A percentile compares a stretch with the other conserved stretches of the same genome.
phyloP scores from a whole-genome alignment of 2,888 invertebrate species.

The Harpalus rufipes region DNA sequence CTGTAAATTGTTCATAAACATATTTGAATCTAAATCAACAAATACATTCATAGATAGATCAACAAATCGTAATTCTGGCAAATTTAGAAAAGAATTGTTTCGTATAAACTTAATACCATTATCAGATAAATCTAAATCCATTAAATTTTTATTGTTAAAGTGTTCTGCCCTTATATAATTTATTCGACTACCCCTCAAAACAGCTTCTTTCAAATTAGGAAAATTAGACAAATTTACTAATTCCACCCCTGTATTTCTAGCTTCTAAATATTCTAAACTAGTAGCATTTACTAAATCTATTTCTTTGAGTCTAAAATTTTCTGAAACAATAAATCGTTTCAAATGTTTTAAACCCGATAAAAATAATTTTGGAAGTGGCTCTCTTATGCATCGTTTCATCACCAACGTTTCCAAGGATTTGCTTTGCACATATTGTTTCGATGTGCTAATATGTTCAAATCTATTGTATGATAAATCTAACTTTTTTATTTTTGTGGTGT shows the following conservation, averaged over 20 bases:
- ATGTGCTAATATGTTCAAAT: slow-evolving; percentile 70
- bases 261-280: slow-evolving; percentile 80
- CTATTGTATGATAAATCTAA: slow-evolving; percentile 79
- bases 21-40: slow-evolving; percentile 80
- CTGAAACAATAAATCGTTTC: slow-evolving; percentile 81
- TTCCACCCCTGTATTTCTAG: slow-evolving; percentile 82
- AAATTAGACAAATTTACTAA: slow-evolving; percentile 81
- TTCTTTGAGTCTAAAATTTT: slow-evolving; percentile 80
- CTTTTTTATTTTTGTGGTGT: slow-evolving; percentile 78
- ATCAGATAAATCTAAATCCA: slow-evolving; percentile 82
- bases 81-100: slow-evolving; percentile 81
- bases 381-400: slow-evolving; percentile 46
- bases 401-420: slow-evolving; percentile 44
- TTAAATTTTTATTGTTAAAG: slow-evolving; percentile 81
- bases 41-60: slow-evolving; percentile 87
- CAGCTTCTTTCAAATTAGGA: slow-evolving; percentile 80
- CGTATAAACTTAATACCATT: slow-evolving; percentile 83
- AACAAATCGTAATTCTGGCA: slow-evolving; percentile 80
- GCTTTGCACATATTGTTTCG: slow-evolving; percentile 33
- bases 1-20: slow-evolving; percentile 81
- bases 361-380: slow-evolving; percentile 37
- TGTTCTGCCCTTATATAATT: slow-evolving; percentile 80
- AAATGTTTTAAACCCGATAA: slow-evolving; percentile 79
- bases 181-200: slow-evolving; percentile 83
- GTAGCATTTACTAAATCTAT: slow-evolving; percentile 76